Conservation (phyloP, 2,888 invertebrate genomes). For the Chirona hameri region DNA sequence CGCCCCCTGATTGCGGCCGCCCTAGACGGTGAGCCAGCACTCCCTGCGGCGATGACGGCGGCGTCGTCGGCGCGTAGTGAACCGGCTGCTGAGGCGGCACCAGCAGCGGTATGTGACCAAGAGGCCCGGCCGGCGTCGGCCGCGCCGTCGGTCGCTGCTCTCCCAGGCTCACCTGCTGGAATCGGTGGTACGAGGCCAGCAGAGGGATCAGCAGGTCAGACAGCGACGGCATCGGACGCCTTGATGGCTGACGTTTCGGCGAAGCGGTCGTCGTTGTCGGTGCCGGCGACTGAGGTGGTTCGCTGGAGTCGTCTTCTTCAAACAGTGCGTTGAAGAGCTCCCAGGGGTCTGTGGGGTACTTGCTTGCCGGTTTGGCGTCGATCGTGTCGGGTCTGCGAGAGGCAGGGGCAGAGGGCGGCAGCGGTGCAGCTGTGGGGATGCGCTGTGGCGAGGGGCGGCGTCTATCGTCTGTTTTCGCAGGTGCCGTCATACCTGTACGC, state of each 20-base stretch:
- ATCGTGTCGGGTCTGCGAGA: too few relatives aligned
- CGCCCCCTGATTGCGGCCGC: not conserved
- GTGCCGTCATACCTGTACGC: too few relatives aligned
- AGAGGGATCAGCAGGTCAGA: constrained; percentile 10
- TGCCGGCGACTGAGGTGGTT: too few relatives aligned
- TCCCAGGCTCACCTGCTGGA: not conserved
- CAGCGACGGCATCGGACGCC: not conserved
- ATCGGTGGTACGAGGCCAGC: not conserved
- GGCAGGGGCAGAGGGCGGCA: too few relatives aligned
- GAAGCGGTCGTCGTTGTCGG: not conserved
- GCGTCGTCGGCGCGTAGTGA: not conserved
- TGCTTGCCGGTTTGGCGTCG: not conserved
- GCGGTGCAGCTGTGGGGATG: too few relatives aligned
- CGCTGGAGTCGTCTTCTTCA: not conserved
- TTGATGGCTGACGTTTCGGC: not conserved
- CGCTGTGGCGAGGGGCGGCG: too few relatives aligned
- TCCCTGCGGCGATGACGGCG: not conserved
- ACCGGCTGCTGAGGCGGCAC: not conserved
- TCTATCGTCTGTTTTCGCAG: too few relatives aligned
- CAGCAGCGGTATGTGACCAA: not conserved
- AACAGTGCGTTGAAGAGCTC: constrained; percentile 10
- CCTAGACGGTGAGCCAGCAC: not conserved
- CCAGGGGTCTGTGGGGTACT: constrained; percentile 9
- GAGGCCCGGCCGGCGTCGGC: not conserved
- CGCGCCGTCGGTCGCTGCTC: not conserved